A percentile compares a stretch with the other conserved stretches of the same genome.
These are phyloP conservation scores for Acropternis orthonyx DNA, from an alignment of 2,797 vertebrate genomes.

Conservation along the genomic window DNA sequence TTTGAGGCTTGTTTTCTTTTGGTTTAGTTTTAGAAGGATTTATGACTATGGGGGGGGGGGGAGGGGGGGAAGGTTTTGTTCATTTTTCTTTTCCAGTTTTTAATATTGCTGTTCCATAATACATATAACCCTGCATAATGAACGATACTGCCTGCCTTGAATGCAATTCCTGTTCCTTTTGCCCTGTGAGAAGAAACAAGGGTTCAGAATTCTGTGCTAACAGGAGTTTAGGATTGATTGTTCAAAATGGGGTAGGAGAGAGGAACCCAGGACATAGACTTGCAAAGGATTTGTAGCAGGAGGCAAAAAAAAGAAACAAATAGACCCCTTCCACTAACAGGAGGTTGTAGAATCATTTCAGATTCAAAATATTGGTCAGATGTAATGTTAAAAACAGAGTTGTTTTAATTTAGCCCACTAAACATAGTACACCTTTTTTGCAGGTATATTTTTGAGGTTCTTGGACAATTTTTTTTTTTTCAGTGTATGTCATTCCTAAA, in stretches of 20 bases:
- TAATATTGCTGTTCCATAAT: not conserved
- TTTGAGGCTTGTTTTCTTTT: not conserved
- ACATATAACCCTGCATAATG: rapidly evolving
- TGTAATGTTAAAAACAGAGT: not conserved
- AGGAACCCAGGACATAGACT: not conserved
- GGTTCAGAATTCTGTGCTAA: not conserved
- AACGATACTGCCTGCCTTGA: not conserved
- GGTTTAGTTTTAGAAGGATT: not conserved
- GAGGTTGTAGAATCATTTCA: not conserved
- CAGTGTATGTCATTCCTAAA: not conserved
- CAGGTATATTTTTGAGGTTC: not conserved
- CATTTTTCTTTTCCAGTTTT: not conserved
- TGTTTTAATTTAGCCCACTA: not conserved
- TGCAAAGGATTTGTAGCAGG: not conserved
- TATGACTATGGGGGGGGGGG: not conserved
- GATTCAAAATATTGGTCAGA: not conserved
- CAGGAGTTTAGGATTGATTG: not conserved
- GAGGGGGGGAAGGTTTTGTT: rapidly evolving
- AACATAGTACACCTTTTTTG: not conserved
- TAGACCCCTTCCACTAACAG: not conserved
- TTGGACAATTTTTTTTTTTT: not conserved
- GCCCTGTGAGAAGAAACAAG: not conserved
- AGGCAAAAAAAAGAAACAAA: not conserved
- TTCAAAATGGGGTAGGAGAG: not conserved
- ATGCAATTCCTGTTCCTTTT: not conserved